Conservation (phyloP, 2,797 vertebrate genomes). For the Buceros bicornis region DNA sequence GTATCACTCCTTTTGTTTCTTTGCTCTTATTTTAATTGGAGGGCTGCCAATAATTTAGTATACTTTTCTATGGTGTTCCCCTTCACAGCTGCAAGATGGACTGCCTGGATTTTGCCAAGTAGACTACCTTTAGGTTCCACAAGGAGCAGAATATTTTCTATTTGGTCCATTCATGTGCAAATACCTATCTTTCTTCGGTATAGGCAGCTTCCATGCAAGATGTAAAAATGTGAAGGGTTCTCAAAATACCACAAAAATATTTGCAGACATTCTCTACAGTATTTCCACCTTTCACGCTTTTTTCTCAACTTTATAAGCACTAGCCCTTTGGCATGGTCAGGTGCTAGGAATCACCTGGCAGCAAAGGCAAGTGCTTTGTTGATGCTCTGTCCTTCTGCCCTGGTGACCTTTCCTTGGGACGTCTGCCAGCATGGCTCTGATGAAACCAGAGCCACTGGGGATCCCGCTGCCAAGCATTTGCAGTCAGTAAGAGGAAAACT, state of each 20-base stretch:
- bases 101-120: neutral
- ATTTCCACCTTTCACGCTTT: neutral
- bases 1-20: neutral
- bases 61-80: neutral
- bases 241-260: neutral
- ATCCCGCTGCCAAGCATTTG: neutral
- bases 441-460: neutral
- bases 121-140: neutral
- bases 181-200: neutral
- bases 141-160: neutral
- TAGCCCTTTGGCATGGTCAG: neutral
- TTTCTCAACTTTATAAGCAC: neutral
- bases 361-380: neutral
- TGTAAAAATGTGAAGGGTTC: neutral
- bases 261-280: neutral
- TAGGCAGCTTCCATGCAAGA: neutral
- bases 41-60: neutral
- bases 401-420: neutral
- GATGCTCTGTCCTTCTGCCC: conserved; percentile 9
- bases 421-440: neutral
- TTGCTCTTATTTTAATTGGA: neutral
- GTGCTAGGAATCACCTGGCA: neutral
- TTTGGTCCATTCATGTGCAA: neutral
- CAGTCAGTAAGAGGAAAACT: neutral
- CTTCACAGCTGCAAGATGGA: neutral